Evolutionary conservation across 2,113 vertebrate species (phyloP).

Genomic region (Acanthochromis polyacanthus): DNA sequence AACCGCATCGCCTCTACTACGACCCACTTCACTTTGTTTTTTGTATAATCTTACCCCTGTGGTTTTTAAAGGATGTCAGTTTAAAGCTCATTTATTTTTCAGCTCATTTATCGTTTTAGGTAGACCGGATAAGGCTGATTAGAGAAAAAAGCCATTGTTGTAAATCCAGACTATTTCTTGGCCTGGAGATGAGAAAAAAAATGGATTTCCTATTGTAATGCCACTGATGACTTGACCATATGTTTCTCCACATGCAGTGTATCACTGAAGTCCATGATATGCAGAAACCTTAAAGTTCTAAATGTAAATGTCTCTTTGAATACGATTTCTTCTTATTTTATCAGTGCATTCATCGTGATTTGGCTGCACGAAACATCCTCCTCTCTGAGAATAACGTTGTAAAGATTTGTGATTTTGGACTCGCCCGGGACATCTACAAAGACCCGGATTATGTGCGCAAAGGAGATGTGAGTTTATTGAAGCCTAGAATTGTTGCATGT

Average conservation of each 20-base stretch:
- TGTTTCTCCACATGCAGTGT: slow-evolving; percentile 43
- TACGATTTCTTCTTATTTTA: slow-evolving; percentile 11
- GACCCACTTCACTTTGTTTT: not conserved
- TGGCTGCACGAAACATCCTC: slow-evolving; percentile 95
- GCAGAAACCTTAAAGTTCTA: slow-evolving; percentile 4
- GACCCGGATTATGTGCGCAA: slow-evolving; percentile 95
- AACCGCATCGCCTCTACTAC: not conserved
- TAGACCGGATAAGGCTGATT: slow-evolving; percentile 67
- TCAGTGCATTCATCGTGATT: slow-evolving; percentile 94
- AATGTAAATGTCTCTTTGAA: not conserved
- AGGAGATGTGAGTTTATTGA: slow-evolving; percentile 90
- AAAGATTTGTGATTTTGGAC: slow-evolving; percentile 96
- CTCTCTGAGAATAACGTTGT: slow-evolving; percentile 96
- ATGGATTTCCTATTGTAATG: slow-evolving; percentile 49
- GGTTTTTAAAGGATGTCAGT: slow-evolving; percentile 17
- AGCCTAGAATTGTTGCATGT: not conserved
- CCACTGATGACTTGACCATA: slow-evolving; percentile 67
- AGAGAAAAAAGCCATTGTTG: slow-evolving; percentile 65
- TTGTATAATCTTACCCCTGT: not conserved
- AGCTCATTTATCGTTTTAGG: slow-evolving; percentile 60
- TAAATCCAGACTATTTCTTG: slow-evolving; percentile 46
- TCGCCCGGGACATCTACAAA: slow-evolving; percentile 95
- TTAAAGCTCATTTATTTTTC: slow-evolving; percentile 28
- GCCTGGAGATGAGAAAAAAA: slow-evolving; percentile 49
- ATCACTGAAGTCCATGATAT: slow-evolving; percentile 6